A percentile compares a stretch with the other conserved stretches of the same genome.
These are phyloP conservation scores for Acanthoscelides obtectus DNA, from an alignment of 2,888 invertebrate species.

Conservation along the genomic window DNA sequence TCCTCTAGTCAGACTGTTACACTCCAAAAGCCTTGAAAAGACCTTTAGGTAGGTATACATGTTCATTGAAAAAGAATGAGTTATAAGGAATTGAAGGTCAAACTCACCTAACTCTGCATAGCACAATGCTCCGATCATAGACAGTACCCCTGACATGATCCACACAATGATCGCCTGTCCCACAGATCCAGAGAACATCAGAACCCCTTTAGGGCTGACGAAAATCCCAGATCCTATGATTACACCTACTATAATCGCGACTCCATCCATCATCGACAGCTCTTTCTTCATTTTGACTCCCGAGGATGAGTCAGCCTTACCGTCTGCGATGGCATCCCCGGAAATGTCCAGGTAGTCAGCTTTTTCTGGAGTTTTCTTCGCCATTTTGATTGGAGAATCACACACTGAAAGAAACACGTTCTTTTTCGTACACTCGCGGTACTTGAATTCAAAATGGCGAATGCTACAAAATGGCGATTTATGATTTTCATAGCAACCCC, in stretches of 20 bases:
- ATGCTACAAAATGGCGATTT: too few species aligned
- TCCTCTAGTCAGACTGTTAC: too few species aligned
- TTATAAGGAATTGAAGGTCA: too few species aligned
- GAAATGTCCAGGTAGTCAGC: not conserved
- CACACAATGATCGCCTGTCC: constrained; percentile 86
- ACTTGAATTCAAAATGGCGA: too few species aligned
- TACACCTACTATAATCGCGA: constrained; percentile 90
- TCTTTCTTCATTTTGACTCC: constrained; percentile 82
- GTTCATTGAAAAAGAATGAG: too few species aligned
- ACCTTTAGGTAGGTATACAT: too few species aligned
- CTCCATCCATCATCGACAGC: constrained; percentile 84
- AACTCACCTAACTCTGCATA: constrained; percentile 86
- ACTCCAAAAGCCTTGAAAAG: too few species aligned
- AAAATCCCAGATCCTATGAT: constrained; percentile 98
- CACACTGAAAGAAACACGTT: not conserved
- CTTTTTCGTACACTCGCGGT: too few species aligned
- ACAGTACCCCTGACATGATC: constrained; percentile 82
- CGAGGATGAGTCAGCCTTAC: constrained; percentile 7
- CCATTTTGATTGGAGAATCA: not conserved
- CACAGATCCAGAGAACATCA: constrained; percentile 84
- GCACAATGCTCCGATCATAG: constrained; percentile 91
- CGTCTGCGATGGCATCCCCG: not conserved
- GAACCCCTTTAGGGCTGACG: constrained; percentile 91
- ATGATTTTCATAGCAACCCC: too few species aligned
- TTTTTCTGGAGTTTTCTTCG: not conserved